These are phyloP conservation scores for Distichodus sexfasciatus DNA, from an alignment of 2,797 vertebrate genomes.

Conservation along the genomic window DNA sequence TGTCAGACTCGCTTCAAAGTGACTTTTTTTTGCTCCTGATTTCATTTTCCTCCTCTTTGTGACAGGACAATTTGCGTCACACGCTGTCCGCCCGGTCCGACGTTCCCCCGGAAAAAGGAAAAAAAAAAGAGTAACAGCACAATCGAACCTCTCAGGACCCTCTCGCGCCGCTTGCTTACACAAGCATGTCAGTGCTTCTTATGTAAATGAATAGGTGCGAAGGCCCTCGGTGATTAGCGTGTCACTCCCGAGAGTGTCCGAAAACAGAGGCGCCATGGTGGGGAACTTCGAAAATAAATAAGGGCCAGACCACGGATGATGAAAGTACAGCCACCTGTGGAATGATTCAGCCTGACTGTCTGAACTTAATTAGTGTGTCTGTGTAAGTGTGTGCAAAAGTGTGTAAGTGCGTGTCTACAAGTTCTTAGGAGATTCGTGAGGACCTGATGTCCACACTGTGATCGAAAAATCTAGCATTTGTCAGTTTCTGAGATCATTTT, in stretches of 20 bases:
- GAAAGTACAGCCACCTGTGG: slow-evolving; percentile 76
- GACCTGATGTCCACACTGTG: too few relatives aligned
- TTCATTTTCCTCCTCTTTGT: slow-evolving; percentile 49
- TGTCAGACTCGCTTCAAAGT: slow-evolving; percentile 72
- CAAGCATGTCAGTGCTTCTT: slow-evolving; percentile 74
- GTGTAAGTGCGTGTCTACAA: slow-evolving; percentile 38
- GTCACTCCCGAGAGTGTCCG: slow-evolving; percentile 41
- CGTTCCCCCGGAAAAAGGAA: slow-evolving; percentile 33
- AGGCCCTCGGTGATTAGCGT: slow-evolving; percentile 69
- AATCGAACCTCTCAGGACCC: slow-evolving; percentile 28
- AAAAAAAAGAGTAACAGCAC: slow-evolving; percentile 32
- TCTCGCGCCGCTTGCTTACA: slow-evolving; percentile 58
- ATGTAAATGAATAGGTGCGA: slow-evolving; percentile 66
- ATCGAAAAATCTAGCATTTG: too few relatives aligned
- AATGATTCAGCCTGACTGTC: slow-evolving; percentile 65
- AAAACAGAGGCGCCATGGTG: slow-evolving; percentile 64
- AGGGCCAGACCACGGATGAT: slow-evolving; percentile 64
- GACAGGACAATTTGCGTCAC: slow-evolving; percentile 20
- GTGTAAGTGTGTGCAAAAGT: slow-evolving; percentile 43
- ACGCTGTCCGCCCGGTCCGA: slow-evolving; percentile 4
- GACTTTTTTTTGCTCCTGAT: slow-evolving; percentile 66
- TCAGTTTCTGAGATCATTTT: too few relatives aligned
- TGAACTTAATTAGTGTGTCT: slow-evolving; percentile 61
- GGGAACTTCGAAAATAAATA: slow-evolving; percentile 71
- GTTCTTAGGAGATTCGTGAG: too few relatives aligned